Evolutionary conservation across 2,797 vertebrate genomes (phyloP).

Genomic region (Fratercula arctica): DNA sequence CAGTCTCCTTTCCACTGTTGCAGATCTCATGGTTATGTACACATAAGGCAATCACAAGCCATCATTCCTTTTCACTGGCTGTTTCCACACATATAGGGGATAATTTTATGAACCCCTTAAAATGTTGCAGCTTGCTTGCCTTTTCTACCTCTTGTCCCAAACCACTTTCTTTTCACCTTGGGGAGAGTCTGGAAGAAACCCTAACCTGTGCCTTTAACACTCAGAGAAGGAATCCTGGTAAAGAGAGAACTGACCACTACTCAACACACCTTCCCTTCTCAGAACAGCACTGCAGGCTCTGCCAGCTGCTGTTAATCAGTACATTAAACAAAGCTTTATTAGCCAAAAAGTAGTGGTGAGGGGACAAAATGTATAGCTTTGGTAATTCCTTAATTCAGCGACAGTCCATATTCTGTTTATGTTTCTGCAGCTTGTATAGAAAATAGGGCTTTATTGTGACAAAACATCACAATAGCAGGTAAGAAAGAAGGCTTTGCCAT

Average conservation of each 20-base stretch:
- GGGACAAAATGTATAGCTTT: background rate
- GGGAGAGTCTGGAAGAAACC: background rate
- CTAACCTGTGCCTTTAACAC: background rate
- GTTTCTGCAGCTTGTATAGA: background rate
- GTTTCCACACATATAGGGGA: background rate
- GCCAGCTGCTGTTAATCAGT: background rate
- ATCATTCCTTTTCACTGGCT: background rate
- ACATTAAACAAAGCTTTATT: background rate
- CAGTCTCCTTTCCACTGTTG: background rate
- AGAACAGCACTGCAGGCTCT: background rate
- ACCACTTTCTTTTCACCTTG: background rate
- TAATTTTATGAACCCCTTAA: background rate
- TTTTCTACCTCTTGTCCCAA: background rate
- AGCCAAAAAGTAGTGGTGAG: background rate
- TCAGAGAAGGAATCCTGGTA: background rate
- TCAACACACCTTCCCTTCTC: background rate
- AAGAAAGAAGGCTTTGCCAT: background rate
- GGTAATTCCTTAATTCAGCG: background rate
- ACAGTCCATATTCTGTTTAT: background rate
- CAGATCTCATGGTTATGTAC: background rate
- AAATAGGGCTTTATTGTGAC: background rate
- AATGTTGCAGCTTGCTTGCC: background rate
- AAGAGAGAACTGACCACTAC: background rate
- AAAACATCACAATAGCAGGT: background rate
- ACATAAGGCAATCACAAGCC: background rate